Percentiles rank a stretch among this genome's conserved stretches.
Conservation (phyloP, 2,113 vertebrate species). For the Tenebrosternarchus preto region DNA sequence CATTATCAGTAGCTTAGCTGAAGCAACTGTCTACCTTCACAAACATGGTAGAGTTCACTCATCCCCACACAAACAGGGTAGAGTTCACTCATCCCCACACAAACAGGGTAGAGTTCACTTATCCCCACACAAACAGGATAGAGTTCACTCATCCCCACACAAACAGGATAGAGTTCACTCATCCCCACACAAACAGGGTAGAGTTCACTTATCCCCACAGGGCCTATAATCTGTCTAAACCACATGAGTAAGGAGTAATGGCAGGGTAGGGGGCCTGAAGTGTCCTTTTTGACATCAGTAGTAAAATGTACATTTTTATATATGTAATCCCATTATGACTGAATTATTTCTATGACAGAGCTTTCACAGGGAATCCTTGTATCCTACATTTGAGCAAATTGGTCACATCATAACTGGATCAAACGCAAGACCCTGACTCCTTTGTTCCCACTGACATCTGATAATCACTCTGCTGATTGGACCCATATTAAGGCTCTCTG, state of each 20-base stretch:
- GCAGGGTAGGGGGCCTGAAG: neutral
- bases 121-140: too few species aligned
- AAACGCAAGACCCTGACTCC: slow-evolving; percentile 22
- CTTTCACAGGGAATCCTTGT: slow-evolving; percentile 18
- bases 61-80: neutral
- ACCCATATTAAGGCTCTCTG: slow-evolving; percentile 48
- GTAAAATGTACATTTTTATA: slow-evolving; percentile 21
- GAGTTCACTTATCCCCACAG: slow-evolving; percentile 35
- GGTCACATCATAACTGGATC: slow-evolving; percentile 38
- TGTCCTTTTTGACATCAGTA: neutral
- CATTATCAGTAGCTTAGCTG: slow-evolving; percentile 78
- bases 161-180: slow-evolving; percentile 80
- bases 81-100: neutral
- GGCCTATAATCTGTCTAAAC: neutral
- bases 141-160: slow-evolving; percentile 79
- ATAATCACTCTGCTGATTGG: slow-evolving; percentile 50
- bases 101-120: neutral
- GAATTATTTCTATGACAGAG: neutral
- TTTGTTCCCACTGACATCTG: slow-evolving; percentile 51
- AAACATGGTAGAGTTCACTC: slow-evolving; percentile 72
- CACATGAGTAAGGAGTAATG: neutral
- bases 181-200: slow-evolving; percentile 84
- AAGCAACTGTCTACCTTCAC: slow-evolving; percentile 80
- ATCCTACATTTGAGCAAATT: slow-evolving; percentile 35
- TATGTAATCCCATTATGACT: slow-evolving; percentile 15